Evolutionary conservation across 1,140 invertebrate species (phyloP).

Genomic region (Zophobas morio): DNA sequence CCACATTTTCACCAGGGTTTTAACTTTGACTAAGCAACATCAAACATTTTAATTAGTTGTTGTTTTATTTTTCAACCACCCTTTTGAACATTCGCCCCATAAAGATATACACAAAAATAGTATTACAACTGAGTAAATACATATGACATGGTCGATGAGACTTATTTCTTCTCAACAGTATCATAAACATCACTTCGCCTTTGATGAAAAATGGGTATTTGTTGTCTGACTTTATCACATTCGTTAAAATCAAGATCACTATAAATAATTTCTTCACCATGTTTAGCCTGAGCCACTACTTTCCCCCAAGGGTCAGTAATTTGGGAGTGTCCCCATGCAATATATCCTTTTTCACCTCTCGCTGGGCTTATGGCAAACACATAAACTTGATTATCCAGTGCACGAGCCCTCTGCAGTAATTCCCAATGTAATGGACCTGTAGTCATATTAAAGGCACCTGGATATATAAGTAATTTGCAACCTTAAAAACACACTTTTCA

Average conservation of each 20-base stretch:
- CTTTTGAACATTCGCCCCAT: too few relatives aligned
- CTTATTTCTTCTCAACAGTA: slow-evolving; percentile 65
- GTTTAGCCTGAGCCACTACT: slow-evolving; percentile 79
- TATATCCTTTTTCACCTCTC: slow-evolving; percentile 81
- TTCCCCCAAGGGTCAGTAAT: slow-evolving; percentile 91
- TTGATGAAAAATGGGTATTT: slow-evolving; percentile 86
- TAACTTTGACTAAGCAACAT: too few relatives aligned
- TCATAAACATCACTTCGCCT: slow-evolving; percentile 87
- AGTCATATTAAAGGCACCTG: slow-evolving; percentile 96
- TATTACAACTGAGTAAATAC: background rate
- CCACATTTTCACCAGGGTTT: too few relatives aligned
- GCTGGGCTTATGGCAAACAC: slow-evolving; percentile 85
- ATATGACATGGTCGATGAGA: too few relatives aligned
- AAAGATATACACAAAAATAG: too few relatives aligned
- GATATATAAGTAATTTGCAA: slow-evolving; percentile 89
- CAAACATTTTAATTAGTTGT: too few relatives aligned
- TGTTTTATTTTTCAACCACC: too few relatives aligned
- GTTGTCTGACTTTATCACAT: slow-evolving; percentile 82
- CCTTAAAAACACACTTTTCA: slow-evolving; percentile 70
- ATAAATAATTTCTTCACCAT: slow-evolving; percentile 80
- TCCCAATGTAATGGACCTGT: slow-evolving; percentile 96
- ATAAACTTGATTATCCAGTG: slow-evolving; percentile 90
- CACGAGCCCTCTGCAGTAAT: slow-evolving; percentile 83
- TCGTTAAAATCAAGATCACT: slow-evolving; percentile 84
- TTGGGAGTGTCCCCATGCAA: slow-evolving; percentile 91